A percentile compares a stretch with the other conserved stretches of the same genome.
Evolutionary conservation across 2,888 invertebrate genomes (phyloP).

Genomic region (Endomychus coccineus): DNA sequence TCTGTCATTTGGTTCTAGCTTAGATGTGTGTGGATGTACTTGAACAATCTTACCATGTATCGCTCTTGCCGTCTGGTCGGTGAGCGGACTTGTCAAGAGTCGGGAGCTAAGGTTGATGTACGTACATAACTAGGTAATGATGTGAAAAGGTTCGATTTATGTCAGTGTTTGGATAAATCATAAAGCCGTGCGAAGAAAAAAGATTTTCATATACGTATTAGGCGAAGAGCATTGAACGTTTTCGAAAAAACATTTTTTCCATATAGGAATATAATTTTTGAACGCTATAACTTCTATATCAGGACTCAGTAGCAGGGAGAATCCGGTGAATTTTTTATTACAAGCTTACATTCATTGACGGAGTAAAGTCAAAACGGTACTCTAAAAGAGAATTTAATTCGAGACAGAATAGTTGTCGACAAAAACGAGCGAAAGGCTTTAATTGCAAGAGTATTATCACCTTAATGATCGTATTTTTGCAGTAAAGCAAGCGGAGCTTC

Average conservation of each 20-base stretch:
- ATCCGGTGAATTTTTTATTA: constrained; percentile 18
- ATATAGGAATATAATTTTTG: constrained; percentile 20
- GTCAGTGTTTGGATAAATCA: too few relatives aligned
- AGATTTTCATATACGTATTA: constrained; percentile 23
- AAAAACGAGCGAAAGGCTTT: constrained; percentile 23
- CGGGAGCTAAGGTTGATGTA: too few relatives aligned
- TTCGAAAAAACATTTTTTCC: constrained; percentile 18
- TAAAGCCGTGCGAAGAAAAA: constrained; percentile 20
- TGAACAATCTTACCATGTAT: too few relatives aligned
- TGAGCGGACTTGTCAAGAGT: too few relatives aligned
- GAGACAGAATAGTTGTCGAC: constrained; percentile 29
- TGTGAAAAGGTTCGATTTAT: too few relatives aligned
- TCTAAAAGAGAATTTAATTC: constrained; percentile 25
- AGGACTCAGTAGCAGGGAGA: constrained; percentile 19
- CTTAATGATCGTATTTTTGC: constrained; percentile 8
- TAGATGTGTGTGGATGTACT: too few relatives aligned
- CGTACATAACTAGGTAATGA: too few relatives aligned
- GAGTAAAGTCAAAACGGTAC: constrained; percentile 22
- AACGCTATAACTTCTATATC: constrained; percentile 19
- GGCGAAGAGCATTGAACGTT: constrained; percentile 20
- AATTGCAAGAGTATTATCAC: constrained; percentile 2
- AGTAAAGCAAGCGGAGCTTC: constrained; percentile 17
- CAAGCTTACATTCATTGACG: constrained; percentile 20
- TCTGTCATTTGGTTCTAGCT: too few relatives aligned
- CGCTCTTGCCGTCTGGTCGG: too few relatives aligned